Percentiles rank a stretch among this genome's conserved stretches.
These are phyloP conservation scores for Orbicella faveolata DNA, from an alignment of 64 coral and sea anemone genomes.

Conservation along the genomic window DNA sequence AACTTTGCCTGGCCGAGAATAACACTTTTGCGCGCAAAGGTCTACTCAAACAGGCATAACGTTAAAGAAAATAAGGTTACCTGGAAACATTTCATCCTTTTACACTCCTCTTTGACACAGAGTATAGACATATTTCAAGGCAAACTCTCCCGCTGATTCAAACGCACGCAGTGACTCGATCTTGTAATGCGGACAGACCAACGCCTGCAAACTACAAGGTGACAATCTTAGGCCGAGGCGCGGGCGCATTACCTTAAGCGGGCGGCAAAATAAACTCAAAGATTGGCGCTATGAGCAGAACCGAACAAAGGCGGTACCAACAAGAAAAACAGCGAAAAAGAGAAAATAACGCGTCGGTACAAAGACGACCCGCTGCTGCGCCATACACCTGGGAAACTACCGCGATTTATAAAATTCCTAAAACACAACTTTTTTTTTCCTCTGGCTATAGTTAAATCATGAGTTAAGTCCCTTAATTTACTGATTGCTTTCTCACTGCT, in stretches of 20 bases:
- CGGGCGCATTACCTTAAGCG: background rate
- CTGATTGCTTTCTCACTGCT: no score
- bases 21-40: no score
- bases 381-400: background rate
- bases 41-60: background rate
- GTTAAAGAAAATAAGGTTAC: background rate
- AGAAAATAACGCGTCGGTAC: background rate
- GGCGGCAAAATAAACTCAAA: background rate
- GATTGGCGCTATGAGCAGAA: background rate
- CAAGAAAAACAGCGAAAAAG: background rate
- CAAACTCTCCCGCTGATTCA: background rate
- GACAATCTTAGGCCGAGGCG: no score
- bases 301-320: background rate
- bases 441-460: no score
- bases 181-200: background rate
- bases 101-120: background rate
- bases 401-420: no score
- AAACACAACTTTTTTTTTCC: background rate
- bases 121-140: background rate
- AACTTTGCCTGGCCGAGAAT: background rate
- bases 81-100: constrained; percentile 5
- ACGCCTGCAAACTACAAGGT: background rate
- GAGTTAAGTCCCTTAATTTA: no score
- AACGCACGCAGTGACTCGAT: background rate
- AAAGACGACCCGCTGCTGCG: constrained; percentile 12